These are phyloP conservation scores for Patella ulyssiponensis DNA, from an alignment of 2,888 invertebrate species.

Conservation along the genomic window DNA sequence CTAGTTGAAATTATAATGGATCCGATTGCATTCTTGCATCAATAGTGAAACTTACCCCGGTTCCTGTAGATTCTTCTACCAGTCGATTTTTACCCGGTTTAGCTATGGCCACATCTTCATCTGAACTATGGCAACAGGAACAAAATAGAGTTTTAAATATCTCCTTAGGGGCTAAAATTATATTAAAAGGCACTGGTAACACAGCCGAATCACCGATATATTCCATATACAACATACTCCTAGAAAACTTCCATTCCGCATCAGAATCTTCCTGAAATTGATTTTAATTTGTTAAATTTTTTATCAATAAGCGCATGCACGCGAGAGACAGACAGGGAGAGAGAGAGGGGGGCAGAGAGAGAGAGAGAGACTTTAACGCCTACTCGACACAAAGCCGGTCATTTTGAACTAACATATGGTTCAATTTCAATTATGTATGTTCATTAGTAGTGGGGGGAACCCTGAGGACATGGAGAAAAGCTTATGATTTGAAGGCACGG, in stretches of 20 bases:
- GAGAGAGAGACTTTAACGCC: background rate
- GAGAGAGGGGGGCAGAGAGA: background rate
- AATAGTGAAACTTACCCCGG: background rate
- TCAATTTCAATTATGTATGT: too few relatives aligned
- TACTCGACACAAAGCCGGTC: too few relatives aligned
- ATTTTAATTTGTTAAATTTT: too few relatives aligned
- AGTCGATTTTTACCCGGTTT: too few relatives aligned
- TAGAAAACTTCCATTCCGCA: constrained; percentile 70
- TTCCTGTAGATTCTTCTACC: background rate
- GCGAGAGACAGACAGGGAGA: background rate
- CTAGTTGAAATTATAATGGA: background rate
- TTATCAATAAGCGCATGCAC: too few relatives aligned
- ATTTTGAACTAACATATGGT: too few relatives aligned
- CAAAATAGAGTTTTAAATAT: constrained; percentile 38
- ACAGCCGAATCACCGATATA: constrained; percentile 73
- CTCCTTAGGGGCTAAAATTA: constrained; percentile 59
- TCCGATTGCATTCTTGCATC: constrained; percentile 6
- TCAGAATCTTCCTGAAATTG: constrained; percentile 65
- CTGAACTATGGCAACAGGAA: constrained; percentile 35
- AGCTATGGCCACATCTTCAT: constrained; percentile 18
- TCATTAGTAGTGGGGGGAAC: too few relatives aligned
- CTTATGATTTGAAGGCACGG: background rate
- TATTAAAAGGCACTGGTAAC: constrained; percentile 74
- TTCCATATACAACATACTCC: constrained; percentile 70
- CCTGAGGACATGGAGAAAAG: background rate